Percentiles rank a stretch among this genome's conserved stretches.
Evolutionary conservation across 2,113 vertebrate species (phyloP).

Genomic region (Poeciliopsis occidentalis): DNA sequence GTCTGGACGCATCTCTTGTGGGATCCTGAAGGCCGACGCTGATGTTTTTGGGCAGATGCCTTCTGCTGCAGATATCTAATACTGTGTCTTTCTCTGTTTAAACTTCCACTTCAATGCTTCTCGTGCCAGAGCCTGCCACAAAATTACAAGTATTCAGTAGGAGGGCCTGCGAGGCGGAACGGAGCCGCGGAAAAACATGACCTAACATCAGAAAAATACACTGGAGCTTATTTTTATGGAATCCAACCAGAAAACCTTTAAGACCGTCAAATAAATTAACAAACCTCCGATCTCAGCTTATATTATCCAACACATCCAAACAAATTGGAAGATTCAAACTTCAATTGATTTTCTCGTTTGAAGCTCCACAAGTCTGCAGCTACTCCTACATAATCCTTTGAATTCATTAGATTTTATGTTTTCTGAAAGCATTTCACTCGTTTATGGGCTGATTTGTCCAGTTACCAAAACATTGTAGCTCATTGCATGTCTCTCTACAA

Average conservation of each 20-base stretch:
- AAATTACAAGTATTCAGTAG: slow-evolving; percentile 38
- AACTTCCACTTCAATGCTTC: slow-evolving; percentile 17
- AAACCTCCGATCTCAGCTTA: not conserved
- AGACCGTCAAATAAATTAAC: slow-evolving; percentile 5
- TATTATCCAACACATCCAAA: not conserved
- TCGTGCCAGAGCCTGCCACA: slow-evolving; percentile 35
- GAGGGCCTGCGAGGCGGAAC: slow-evolving; percentile 27
- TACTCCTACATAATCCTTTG: not conserved
- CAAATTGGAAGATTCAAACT: not conserved
- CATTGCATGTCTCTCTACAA: too few species aligned
- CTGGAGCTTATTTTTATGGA: not conserved
- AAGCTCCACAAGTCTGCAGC: not conserved
- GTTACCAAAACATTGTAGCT: too few species aligned
- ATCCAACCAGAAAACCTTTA: slow-evolving; percentile 8
- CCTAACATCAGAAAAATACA: slow-evolving; percentile 27
- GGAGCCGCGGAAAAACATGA: slow-evolving; percentile 36
- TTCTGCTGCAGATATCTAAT: slow-evolving; percentile 35
- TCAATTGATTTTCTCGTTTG: not conserved
- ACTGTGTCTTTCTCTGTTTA: slow-evolving; percentile 30
- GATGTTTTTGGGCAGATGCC: slow-evolving; percentile 31
- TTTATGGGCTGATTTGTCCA: too few species aligned
- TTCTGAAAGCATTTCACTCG: too few species aligned
- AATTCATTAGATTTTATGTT: not conserved
- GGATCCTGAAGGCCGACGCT: slow-evolving; percentile 44
- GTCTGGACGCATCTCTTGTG: slow-evolving; percentile 50